Percentiles rank a stretch among this genome's conserved stretches.
Evolutionary conservation across 2,888 invertebrate genomes (phyloP).

Genomic region (Deilephila porcellus): DNA sequence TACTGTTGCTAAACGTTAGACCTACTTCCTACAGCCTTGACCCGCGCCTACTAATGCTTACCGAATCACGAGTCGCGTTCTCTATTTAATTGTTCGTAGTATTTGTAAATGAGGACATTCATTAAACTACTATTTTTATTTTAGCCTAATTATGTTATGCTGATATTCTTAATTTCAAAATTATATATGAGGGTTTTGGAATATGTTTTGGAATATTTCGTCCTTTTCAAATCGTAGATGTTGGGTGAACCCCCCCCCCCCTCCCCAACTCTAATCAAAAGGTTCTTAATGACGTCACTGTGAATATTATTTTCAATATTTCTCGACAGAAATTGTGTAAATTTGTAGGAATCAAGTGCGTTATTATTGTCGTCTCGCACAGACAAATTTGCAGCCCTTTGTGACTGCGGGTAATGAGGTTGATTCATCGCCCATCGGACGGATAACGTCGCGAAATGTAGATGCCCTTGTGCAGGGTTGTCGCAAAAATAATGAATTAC

Average conservation of each 20-base stretch:
- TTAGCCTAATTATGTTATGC: too few relatives aligned
- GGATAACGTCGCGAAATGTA: not conserved
- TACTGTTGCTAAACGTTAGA: not conserved
- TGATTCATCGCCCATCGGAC: constrained; percentile 5
- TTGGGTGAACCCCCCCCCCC: too few relatives aligned
- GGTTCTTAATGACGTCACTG: not conserved
- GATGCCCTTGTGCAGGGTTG: constrained; percentile 10
- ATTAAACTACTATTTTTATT: not conserved
- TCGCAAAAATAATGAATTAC: too few relatives aligned
- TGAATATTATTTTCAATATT: not conserved
- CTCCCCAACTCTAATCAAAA: too few relatives aligned
- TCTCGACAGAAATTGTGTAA: not conserved
- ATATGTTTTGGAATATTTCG: too few relatives aligned
- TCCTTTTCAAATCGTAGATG: too few relatives aligned
- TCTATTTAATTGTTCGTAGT: not conserved
- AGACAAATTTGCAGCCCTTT: constrained; percentile 4
- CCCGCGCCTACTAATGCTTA: not conserved
- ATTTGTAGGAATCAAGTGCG: constrained; percentile 11
- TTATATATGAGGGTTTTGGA: too few relatives aligned
- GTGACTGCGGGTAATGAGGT: constrained; percentile 2
- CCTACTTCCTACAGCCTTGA: not conserved
- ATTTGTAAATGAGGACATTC: not conserved
- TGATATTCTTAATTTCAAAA: too few relatives aligned
- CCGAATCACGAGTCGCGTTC: not conserved
- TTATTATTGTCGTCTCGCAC: constrained; percentile 15